A percentile compares a stretch with the other conserved stretches of the same genome.
Evolutionary conservation across 1,140 invertebrate species (phyloP).

Genomic region (Oscheius sp.): DNA sequence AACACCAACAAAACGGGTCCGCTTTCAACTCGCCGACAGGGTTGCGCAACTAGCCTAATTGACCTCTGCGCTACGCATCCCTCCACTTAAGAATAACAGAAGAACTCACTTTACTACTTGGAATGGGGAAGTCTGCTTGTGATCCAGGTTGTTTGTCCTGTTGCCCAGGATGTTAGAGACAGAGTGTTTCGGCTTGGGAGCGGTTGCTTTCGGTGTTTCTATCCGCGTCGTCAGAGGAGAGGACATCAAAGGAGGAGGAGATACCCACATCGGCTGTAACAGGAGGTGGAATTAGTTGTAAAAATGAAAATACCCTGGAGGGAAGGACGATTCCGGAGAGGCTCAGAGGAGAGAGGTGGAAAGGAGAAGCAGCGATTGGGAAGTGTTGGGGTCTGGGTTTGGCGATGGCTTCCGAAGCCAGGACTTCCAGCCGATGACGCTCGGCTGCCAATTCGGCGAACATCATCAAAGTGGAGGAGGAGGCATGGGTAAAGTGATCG

Average conservation of each 20-base stretch:
- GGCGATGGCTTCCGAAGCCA: not conserved
- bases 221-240: not conserved
- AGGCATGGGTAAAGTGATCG: not conserved
- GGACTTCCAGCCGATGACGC: not conserved
- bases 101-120: not conserved
- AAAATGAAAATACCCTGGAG: not conserved
- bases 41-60: constrained; percentile 4
- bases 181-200: not conserved
- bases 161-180: not conserved
- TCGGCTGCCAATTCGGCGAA: constrained; percentile 29
- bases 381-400: not conserved
- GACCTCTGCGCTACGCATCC: not conserved
- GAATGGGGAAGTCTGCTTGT: not conserved
- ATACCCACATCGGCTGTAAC: not conserved
- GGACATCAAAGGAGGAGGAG: not conserved
- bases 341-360: not conserved
- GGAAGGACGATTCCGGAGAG: not conserved
- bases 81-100: too few species aligned
- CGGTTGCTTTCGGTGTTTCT: too few species aligned
- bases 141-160: not conserved
- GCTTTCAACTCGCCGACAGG: not conserved
- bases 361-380: not conserved
- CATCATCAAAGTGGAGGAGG: constrained; percentile 20
- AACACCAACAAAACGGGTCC: not conserved
- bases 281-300: not conserved